These are phyloP conservation scores for Trichacis sp. DNA, from an alignment of 2,888 invertebrate genomes.

Conservation along the genomic window DNA sequence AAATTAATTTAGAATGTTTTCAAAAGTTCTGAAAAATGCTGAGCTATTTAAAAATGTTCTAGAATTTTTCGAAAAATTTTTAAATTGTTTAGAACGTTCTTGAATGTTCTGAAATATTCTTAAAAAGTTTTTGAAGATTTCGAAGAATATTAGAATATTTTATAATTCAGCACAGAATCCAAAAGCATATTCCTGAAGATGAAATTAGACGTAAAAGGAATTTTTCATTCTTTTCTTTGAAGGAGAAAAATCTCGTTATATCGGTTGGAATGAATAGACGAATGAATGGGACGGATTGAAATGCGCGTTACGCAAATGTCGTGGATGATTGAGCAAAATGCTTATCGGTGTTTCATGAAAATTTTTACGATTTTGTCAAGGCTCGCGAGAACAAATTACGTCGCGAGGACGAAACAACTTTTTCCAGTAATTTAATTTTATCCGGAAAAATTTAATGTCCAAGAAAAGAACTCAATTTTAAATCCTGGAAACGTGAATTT, in stretches of 20 bases:
- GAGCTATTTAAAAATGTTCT: too few relatives aligned
- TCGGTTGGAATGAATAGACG: not conserved
- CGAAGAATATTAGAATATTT: too few relatives aligned
- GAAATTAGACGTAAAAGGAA: not conserved
- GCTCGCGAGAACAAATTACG: slow-evolving; percentile 19
- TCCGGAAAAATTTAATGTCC: too few relatives aligned
- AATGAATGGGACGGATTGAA: not conserved
- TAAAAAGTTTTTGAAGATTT: too few relatives aligned
- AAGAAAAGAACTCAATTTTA: too few relatives aligned
- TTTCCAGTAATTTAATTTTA: not conserved
- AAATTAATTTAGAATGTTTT: too few relatives aligned
- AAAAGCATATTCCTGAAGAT: slow-evolving; percentile 10
- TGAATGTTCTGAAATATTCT: too few relatives aligned
- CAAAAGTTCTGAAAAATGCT: too few relatives aligned
- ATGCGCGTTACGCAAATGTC: slow-evolving; percentile 32
- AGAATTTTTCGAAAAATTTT: too few relatives aligned
- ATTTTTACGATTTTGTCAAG: slow-evolving; percentile 23
- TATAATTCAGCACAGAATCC: too few relatives aligned
- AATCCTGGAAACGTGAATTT: too few relatives aligned
- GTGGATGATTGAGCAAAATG: slow-evolving; percentile 35
- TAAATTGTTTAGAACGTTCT: too few relatives aligned
- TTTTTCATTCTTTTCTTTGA: not conserved
- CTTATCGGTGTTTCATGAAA: slow-evolving; percentile 25
- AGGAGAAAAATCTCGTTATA: not conserved
- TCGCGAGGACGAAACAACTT: slow-evolving; percentile 17